phyloP scores from a whole-genome alignment of 1,140 invertebrate genomes.

The Drosophila setifemur region DNA sequence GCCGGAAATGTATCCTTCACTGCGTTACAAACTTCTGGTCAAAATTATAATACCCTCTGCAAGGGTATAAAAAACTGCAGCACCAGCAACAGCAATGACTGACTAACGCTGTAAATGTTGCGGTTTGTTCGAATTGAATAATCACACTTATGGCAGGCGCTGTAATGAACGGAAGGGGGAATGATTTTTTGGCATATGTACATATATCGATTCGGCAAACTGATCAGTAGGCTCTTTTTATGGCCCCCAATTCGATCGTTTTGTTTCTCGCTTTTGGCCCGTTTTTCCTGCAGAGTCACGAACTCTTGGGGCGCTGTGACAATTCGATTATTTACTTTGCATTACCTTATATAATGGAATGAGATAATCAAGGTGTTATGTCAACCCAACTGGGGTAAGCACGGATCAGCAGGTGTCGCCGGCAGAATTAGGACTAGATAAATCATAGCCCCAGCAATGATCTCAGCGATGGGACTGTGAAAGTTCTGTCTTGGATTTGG shows the following conservation, averaged over 20 bases:
- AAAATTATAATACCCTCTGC: too few species aligned
- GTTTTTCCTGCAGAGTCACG: constrained; percentile 72
- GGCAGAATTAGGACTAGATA: neutral
- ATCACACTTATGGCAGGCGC: constrained; percentile 51
- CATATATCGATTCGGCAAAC: constrained; percentile 62
- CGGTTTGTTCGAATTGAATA: constrained; percentile 58
- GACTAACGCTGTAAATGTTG: constrained; percentile 47
- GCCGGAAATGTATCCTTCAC: too few species aligned
- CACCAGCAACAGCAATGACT: constrained; percentile 25
- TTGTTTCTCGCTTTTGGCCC: constrained; percentile 37
- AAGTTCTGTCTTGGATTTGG: constrained; percentile 38
- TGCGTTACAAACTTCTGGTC: too few species aligned
- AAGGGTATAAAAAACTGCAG: too few species aligned
- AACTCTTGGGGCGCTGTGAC: constrained; percentile 42
- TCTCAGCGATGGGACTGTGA: constrained; percentile 38
- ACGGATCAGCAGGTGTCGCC: constrained; percentile 24
- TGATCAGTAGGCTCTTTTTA: constrained; percentile 48
- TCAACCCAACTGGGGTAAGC: constrained; percentile 32
- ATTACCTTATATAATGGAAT: constrained; percentile 54
- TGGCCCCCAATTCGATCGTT: constrained; percentile 15
- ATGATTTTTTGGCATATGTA: constrained; percentile 52
- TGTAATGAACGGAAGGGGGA: constrained; percentile 24
- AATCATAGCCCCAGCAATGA: constrained; percentile 8
- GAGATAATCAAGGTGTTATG: constrained; percentile 62
- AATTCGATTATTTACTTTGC: constrained; percentile 36